Evolutionary conservation across 1,140 invertebrate genomes (phyloP).

Genomic region (Trissolcus basalis): DNA sequence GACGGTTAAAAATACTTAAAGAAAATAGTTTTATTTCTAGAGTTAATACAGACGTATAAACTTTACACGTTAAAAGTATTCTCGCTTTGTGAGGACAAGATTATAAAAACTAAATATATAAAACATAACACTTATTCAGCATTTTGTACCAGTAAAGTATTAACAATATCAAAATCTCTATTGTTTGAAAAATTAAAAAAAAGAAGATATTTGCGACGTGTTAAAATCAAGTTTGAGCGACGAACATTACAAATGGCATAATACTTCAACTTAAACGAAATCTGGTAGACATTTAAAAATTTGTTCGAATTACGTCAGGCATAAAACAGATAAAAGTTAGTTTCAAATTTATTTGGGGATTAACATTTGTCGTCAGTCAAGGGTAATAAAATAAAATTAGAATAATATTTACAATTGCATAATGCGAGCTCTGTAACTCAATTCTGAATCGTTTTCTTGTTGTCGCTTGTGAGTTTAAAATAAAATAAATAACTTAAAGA

Average conservation of each 20-base stretch:
- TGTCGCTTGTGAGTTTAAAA: constrained; percentile 9
- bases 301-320: too few species aligned
- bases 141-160: neutral
- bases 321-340: too few species aligned
- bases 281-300: too few species aligned
- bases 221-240: too few species aligned
- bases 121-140: neutral
- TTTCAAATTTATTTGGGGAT: too few species aligned
- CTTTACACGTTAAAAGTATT: neutral
- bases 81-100: neutral
- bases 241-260: too few species aligned
- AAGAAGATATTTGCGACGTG: too few species aligned
- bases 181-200: neutral
- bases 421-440: constrained; percentile 1
- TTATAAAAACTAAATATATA: constrained; percentile 5
- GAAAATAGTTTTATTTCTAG: too few species aligned
- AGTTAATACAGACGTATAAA: too few species aligned
- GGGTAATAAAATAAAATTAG: neutral
- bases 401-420: constrained; percentile 4
- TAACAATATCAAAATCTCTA: neutral
- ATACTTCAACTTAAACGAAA: too few species aligned
- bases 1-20: constrained; percentile 14
- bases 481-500: constrained; percentile 46
- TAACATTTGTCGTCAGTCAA: too few species aligned
- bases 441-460: neutral